A percentile compares a stretch with the other conserved stretches of the same genome.
Conservation (phyloP, 2,113 vertebrate genomes). For the Odocoileus hemionus region DNA sequence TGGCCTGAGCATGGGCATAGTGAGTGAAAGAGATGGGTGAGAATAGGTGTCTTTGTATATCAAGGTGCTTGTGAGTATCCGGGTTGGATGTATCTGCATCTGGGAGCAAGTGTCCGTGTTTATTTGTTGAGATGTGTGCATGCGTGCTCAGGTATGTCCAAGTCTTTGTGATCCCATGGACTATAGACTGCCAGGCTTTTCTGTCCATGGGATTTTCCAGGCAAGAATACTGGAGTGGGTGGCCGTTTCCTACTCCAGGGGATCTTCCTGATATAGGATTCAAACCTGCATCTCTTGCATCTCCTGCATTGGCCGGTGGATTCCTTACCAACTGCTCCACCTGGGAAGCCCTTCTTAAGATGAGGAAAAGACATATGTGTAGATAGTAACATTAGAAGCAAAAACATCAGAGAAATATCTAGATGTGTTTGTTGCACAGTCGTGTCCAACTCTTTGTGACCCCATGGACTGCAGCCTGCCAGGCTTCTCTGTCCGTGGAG, state of each 20-base stretch:
- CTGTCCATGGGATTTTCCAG: neutral
- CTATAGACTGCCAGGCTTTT: neutral
- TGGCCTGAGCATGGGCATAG: accelerated
- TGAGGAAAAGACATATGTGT: accelerated
- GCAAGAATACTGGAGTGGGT: neutral
- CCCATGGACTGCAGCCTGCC: too few species aligned
- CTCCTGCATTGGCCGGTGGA: too few species aligned
- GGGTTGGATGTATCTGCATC: accelerated
- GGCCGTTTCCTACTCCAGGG: neutral
- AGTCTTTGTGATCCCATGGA: neutral
- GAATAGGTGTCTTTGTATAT: neutral
- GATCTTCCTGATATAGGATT: too few species aligned
- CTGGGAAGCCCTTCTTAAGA: neutral
- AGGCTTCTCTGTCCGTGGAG: too few species aligned
- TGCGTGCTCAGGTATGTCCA: neutral
- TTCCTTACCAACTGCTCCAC: too few species aligned
- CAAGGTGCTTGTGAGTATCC: accelerated
- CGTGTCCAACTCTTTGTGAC: too few species aligned
- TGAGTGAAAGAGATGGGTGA: neutral
- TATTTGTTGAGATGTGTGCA: neutral
- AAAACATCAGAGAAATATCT: neutral
- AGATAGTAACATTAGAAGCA: neutral
- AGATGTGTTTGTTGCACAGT: too few species aligned
- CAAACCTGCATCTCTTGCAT: too few species aligned
- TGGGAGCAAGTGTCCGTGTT: neutral